Evolutionary conservation across 2,888 invertebrate species (phyloP).

Genomic region (Neocrepidodera transversa): DNA sequence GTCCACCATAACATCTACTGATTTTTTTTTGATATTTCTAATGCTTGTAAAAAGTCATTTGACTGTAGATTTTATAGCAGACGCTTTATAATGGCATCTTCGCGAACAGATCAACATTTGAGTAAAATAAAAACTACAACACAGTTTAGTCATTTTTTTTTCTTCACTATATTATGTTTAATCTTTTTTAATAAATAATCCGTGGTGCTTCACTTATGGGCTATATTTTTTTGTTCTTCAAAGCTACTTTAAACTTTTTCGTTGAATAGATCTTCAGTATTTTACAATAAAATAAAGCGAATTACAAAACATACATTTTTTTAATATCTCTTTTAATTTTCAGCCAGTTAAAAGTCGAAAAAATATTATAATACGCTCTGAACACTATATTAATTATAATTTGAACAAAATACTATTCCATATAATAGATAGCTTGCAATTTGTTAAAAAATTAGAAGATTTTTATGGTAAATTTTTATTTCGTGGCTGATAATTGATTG

Average conservation of each 20-base stretch:
- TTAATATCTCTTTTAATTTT: background rate
- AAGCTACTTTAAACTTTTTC: conserved; percentile 21
- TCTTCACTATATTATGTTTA: conserved; percentile 18
- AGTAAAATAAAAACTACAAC: conserved; percentile 29
- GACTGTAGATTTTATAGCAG: background rate
- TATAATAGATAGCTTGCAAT: no score
- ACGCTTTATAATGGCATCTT: conserved; percentile 36
- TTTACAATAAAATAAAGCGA: background rate
- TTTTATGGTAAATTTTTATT: no score
- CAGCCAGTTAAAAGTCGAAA: conserved; percentile 4
- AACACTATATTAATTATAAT: no score
- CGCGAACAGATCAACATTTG: conserved; percentile 27
- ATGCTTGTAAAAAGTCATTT: no score
- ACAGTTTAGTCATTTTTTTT: conserved; percentile 19
- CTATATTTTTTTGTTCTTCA: conserved; percentile 22
- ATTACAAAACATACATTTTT: background rate
- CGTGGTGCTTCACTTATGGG: conserved; percentile 18
- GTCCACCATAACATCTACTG: background rate
- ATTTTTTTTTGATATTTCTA: no score
- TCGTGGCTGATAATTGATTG: conserved; percentile 2
- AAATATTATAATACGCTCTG: no score
- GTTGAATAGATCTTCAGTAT: conserved; percentile 15
- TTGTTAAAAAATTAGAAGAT: no score
- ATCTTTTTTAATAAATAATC: no score
- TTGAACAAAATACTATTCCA: no score